Conservation (phyloP, 2,797 vertebrate genomes). For the Eulemur albifrons region DNA sequence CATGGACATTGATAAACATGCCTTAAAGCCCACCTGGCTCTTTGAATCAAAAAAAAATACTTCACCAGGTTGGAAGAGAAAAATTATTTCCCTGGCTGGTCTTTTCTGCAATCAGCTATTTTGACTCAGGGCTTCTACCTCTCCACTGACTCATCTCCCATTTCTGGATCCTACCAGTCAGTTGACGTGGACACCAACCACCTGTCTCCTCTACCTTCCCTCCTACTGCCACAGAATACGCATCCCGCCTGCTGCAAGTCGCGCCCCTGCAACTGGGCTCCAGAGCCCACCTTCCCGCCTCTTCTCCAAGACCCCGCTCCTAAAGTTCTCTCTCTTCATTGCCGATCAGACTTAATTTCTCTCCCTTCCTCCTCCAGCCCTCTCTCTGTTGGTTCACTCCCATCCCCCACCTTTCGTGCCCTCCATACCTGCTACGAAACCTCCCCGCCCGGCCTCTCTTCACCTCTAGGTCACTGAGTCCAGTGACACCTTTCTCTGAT, state of each 20-base stretch:
- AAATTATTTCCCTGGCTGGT: background rate
- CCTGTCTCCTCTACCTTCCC: rapidly evolving
- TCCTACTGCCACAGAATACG: rapidly evolving
- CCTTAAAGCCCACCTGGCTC: background rate
- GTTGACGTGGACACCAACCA: background rate
- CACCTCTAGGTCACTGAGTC: background rate
- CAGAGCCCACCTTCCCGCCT: background rate
- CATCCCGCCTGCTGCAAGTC: rapidly evolving
- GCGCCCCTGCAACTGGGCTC: rapidly evolving
- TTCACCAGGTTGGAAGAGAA: background rate
- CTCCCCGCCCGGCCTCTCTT: rapidly evolving
- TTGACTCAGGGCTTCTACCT: background rate
- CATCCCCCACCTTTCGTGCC: rapidly evolving
- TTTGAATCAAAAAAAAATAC: background rate
- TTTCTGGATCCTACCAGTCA: background rate
- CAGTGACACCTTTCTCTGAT: background rate
- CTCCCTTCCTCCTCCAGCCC: background rate
- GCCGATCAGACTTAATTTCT: background rate
- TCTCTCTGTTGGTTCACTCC: rapidly evolving
- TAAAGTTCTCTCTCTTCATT: background rate
- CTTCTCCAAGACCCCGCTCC: background rate
- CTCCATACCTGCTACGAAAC: background rate
- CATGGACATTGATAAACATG: rapidly evolving
- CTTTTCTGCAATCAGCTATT: background rate
- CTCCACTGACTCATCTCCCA: background rate